Percentiles rank a stretch among this genome's conserved stretches.
phyloP scores from a whole-genome alignment of 2,888 invertebrate genomes.

The Hartigia nigra region DNA sequence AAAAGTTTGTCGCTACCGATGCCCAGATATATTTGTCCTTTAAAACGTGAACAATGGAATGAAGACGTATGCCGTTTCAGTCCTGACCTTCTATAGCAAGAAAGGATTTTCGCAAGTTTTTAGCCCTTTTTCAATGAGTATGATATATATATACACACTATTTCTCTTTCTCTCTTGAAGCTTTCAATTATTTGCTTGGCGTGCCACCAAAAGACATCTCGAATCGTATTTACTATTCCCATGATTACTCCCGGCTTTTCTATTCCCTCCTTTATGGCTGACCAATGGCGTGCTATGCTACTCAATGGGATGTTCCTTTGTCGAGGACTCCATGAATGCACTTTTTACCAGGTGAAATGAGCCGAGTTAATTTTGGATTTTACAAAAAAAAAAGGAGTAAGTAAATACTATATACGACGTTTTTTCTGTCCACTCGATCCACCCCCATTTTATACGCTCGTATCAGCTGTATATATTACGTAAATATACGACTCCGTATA shows the following conservation, averaged over 20 bases:
- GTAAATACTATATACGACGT: conserved; percentile 17
- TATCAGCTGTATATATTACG: neutral
- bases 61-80: conserved; percentile 15
- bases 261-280: conserved; percentile 47
- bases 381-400: conserved; percentile 32
- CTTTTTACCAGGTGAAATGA: conserved; percentile 58
- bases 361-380: conserved; percentile 50
- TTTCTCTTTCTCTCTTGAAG: conserved; percentile 15
- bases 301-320: conserved; percentile 53
- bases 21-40: conserved; percentile 25
- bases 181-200: conserved; percentile 48
- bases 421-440: neutral
- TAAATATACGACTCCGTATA: neutral
- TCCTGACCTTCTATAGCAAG: conserved; percentile 23
- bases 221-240: conserved; percentile 62
- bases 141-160: neutral
- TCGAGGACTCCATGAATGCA: conserved; percentile 44
- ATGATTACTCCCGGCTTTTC: conserved; percentile 53
- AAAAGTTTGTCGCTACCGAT: conserved; percentile 37
- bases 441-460: neutral
- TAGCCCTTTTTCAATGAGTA: neutral
- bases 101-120: conserved; percentile 50
- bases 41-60: conserved; percentile 13
- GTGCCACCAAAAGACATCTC: conserved; percentile 43
- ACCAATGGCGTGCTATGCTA: conserved; percentile 53